Percentiles rank a stretch among this genome's conserved stretches.
phyloP scores from a whole-genome alignment of 2,113 vertebrate species.

The Dicaeum eximium region DNA sequence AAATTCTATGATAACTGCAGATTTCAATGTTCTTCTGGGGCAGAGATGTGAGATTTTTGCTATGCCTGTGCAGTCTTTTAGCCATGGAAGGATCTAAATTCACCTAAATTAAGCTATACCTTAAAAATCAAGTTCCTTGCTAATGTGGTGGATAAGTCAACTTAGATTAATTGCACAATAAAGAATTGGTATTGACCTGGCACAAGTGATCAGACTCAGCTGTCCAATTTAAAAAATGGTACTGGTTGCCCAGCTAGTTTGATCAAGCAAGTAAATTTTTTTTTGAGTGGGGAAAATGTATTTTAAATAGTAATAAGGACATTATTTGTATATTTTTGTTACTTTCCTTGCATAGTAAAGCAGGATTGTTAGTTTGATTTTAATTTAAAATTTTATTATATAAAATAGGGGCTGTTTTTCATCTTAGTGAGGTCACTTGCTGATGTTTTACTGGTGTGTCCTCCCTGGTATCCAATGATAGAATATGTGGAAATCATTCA shows the following conservation, averaged over 20 bases:
- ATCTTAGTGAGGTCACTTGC: neutral
- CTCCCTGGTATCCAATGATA: neutral
- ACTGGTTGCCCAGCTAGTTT: neutral
- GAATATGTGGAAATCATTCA: accelerated
- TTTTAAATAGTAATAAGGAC: neutral
- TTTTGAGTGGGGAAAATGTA: neutral
- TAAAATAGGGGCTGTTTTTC: neutral
- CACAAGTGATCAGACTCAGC: neutral
- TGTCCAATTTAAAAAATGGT: neutral
- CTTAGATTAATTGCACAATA: neutral
- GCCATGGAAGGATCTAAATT: neutral
- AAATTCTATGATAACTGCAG: neutral
- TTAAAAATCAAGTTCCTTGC: neutral
- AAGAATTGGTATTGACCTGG: neutral
- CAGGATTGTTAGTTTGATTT: neutral
- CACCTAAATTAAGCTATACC: neutral
- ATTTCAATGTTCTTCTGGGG: neutral
- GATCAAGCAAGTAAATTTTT: neutral
- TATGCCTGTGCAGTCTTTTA: neutral
- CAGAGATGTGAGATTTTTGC: neutral
- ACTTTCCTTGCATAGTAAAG: neutral
- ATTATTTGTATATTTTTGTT: neutral
- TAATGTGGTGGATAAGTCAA: neutral
- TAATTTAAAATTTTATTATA: neutral
- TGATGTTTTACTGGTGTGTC: neutral